Base-by-base conservation (phyloP, 2,888 invertebrate genomes). In the Tenthredo scrophulariae region DNA sequence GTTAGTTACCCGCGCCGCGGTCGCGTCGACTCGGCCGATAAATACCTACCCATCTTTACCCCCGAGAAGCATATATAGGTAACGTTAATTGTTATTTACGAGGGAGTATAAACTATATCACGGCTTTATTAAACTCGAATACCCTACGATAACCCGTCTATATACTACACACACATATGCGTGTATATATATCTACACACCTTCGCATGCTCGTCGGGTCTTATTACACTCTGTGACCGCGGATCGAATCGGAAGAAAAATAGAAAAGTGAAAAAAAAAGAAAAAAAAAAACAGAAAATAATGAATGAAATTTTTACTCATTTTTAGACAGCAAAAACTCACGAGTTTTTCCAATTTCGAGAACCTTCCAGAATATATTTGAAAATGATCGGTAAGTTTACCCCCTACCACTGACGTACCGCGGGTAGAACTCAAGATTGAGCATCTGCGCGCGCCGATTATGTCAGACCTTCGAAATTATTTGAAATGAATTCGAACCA, bases 61-160 rank as follows among this genome's bases (percentile, higher is more conserved):
- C n/a, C 87, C 88, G 86, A 40, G 62, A 50, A 22, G 43, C 43
- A 43, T 77, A 72, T 40, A 6, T 65, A 65, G 15, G 22, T 65
- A 65, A 67, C 87, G 89, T 90, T 92, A 92, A 91, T 91, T 91
- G 90, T 92, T 92, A 91, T 92, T 92, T 92, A 92, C 91, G 90
- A 91, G 88, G 87, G 88, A 89, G 84, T 89, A 90, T 90, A 90
- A 90, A 90, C 88, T 88, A 89, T 89, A 89, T 88, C 89, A 89
- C 87, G 87, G 87, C 89, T 91, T 90, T 90, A 91, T 91, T 90
- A 90, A 90, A 88, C 83, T 83, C 67, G 65, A 46, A 37, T 70
- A 22, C 22, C 22, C 26, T 15, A 6, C 65, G 43, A 43, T 29
- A 22, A 29, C 9, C 62, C 82, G 65, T 65, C 22, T 37, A 37